A percentile compares a stretch with the other conserved stretches of the same genome.
Evolutionary conservation across 2,113 vertebrate species (phyloP).

Genomic region (Varanus komodoensis): DNA sequence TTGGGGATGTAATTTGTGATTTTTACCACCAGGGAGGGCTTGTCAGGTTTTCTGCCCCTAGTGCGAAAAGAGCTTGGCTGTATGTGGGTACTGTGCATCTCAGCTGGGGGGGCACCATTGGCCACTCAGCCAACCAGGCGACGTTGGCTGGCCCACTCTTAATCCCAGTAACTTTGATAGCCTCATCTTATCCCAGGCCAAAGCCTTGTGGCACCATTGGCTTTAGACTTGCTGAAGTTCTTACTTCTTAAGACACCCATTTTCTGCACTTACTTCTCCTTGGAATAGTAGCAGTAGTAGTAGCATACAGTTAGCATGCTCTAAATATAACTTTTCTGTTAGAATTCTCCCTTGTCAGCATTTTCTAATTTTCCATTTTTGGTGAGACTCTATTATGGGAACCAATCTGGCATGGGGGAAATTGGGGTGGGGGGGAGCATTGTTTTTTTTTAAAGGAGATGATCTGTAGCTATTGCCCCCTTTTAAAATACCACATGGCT

Average conservation of each 20-base stretch:
- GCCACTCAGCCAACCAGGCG: background rate
- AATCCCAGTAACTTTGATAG: accelerated
- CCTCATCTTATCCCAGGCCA: background rate
- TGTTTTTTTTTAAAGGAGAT: conserved; percentile 30
- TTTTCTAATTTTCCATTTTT: conserved; percentile 21
- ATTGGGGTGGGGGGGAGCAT: background rate
- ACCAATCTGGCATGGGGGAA: conserved; percentile 4
- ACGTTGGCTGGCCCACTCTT: background rate
- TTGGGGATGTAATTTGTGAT: background rate
- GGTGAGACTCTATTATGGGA: conserved; percentile 13
- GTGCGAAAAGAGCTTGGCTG: too few relatives aligned
- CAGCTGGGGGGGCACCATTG: background rate
- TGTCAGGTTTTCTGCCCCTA: too few relatives aligned
- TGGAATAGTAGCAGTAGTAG: background rate
- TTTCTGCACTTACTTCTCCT: background rate
- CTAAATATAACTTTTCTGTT: background rate
- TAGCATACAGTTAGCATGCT: background rate
- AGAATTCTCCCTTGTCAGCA: conserved; percentile 22
- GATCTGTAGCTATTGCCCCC: conserved; percentile 17
- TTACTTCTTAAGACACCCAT: conserved; percentile 7
- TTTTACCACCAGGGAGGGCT: background rate
- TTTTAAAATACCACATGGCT: conserved; percentile 24
- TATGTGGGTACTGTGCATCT: background rate
- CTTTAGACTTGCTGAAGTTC: background rate
- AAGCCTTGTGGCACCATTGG: conserved; percentile 10